Conservation (phyloP, 2,888 invertebrate genomes). For the Diarsia dahlii region DNA sequence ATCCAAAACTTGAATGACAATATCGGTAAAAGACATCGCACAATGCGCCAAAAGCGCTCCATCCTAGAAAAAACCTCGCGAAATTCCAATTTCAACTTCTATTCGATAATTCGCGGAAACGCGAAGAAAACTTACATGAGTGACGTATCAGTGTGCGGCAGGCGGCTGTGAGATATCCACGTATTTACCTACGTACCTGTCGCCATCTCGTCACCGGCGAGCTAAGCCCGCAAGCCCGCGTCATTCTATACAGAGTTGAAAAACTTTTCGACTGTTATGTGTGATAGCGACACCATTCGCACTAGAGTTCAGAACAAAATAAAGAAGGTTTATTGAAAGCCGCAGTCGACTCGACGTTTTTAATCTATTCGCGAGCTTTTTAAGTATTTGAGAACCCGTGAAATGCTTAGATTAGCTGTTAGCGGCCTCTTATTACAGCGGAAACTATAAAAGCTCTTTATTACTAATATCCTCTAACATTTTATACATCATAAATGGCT, state of each 20-base stretch:
- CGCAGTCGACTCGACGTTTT: conserved; percentile 36
- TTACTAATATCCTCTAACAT: conserved; percentile 9
- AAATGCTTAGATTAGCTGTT: conserved; percentile 28
- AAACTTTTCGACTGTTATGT: conserved; percentile 83
- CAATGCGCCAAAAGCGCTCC: conserved; percentile 54
- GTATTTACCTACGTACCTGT: conserved; percentile 77
- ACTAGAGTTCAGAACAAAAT: conserved; percentile 65
- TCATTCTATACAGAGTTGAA: conserved; percentile 77
- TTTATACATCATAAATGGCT: conserved; percentile 12
- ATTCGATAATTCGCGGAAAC: conserved; percentile 74
- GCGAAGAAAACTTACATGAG: conserved; percentile 85
- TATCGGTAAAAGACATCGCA: conserved; percentile 61
- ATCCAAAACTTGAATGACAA: conserved; percentile 65
- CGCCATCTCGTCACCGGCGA: conserved; percentile 77
- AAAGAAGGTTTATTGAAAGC: conserved; percentile 62
- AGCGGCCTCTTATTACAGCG: no score
- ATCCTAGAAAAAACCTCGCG: conserved; percentile 58
- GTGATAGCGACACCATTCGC: conserved; percentile 80
- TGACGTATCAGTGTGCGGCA: conserved; percentile 85
- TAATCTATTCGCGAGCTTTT: conserved; percentile 38
- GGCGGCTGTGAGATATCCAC: conserved; percentile 76
- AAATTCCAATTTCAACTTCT: conserved; percentile 78
- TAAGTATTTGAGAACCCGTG: not conserved
- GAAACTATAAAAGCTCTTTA: conserved; percentile 38
- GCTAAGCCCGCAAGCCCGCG: conserved; percentile 83